Base-by-base conservation (phyloP, 2,888 invertebrate genomes). In the Melieria omissa region DNA sequence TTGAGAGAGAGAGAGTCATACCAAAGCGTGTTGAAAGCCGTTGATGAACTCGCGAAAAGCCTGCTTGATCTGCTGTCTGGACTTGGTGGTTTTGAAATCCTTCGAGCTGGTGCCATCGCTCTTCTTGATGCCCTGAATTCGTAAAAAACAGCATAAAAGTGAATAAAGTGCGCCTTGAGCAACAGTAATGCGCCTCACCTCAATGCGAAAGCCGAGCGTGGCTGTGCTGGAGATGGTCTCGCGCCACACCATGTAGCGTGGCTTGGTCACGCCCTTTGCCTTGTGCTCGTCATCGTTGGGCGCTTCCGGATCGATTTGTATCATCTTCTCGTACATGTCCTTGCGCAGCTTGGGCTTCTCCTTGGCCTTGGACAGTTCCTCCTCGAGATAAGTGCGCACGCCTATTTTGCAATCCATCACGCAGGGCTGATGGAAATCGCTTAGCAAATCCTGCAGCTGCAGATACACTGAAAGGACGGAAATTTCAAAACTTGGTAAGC, bases 321-420 rank as follows among this genome's bases (percentile, higher is more conserved):
- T 93, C 97, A 98, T 98, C 88, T 98, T 98, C 81, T 97, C 96
- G 84, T 97, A 98, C 97, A 98, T 97, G 85, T 98, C 97, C 90
- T 95, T 94, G 88, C 95, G 89, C 76, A 96, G 87, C 85, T 96
- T 96, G 29, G 97, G 97, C 87, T 97, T 96, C 85, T 97, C 96
- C 85, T 97, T 95, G 9, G 97, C 97, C 87, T 97, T 98, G 29
- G 95, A 94, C 8, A 98, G 89, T 86, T 98, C 98, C 81, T 97
- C 96, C 86, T 98, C 98, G 74, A 98, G 79, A 86, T 98, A 98
- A 0, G 98, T 98, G 80, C 98, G 89, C 46, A 97, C 95, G 47
- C 98, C 98, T 78, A 98, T 93, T 88, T 98, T 98, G 87, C 97
- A 96, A 88, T 98, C 98, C 97, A 98, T 98, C 4, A 98, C 97